A percentile compares a stretch with the other conserved stretches of the same genome.
Evolutionary conservation across 2,888 invertebrate species (phyloP).

Genomic region (Ochropleura plecta): DNA sequence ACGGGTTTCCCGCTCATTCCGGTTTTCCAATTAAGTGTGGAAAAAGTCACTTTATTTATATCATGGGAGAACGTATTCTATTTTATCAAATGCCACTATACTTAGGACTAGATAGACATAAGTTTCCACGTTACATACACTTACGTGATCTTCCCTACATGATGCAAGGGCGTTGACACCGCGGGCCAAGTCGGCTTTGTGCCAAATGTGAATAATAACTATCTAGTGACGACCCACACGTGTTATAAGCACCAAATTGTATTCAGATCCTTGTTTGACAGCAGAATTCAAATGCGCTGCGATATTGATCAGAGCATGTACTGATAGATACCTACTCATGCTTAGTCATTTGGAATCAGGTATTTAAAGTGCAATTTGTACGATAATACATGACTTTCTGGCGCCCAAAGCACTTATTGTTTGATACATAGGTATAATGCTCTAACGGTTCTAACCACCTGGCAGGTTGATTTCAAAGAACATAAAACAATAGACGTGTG

Average conservation of each 20-base stretch:
- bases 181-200: constrained; percentile 74
- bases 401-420: constrained; percentile 37
- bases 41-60: background rate
- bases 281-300: constrained; percentile 77
- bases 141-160: constrained; percentile 70
- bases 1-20: background rate
- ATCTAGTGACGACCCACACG: constrained; percentile 78
- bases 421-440: constrained; percentile 38
- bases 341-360: constrained; percentile 21
- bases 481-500: constrained; percentile 47
- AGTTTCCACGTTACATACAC: constrained; percentile 54
- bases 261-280: constrained; percentile 82
- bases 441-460: constrained; percentile 46
- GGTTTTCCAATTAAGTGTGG: background rate
- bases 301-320: constrained; percentile 63
- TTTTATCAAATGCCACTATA: background rate
- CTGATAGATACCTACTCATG: constrained; percentile 11
- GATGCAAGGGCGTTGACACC: constrained; percentile 78
- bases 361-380: constrained; percentile 12
- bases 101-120: constrained; percentile 15
- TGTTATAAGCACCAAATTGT: constrained; percentile 73
- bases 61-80: too few species aligned
- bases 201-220: constrained; percentile 87
- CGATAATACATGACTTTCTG: constrained; percentile 11
- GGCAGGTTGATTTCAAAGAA: constrained; percentile 41